phyloP scores from a whole-genome alignment of 2,888 invertebrate species.

The Oxycera nigricornis region DNA sequence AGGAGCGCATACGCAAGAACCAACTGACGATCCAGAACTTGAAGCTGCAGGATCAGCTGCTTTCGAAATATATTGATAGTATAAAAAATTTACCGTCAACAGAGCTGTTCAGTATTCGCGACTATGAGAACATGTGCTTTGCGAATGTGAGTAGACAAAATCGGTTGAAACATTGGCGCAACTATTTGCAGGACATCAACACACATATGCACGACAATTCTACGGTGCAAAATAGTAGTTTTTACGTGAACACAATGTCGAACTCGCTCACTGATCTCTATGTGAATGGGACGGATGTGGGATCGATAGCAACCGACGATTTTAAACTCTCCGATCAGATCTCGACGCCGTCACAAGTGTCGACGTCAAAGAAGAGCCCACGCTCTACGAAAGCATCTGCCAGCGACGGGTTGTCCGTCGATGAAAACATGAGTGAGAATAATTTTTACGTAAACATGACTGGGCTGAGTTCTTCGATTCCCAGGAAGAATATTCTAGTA shows the following conservation, averaged over 20 bases:
- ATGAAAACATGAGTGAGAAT: constrained; percentile 43
- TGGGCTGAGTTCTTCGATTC: constrained; percentile 41
- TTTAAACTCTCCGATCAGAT: constrained; percentile 44
- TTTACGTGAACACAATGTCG: constrained; percentile 48
- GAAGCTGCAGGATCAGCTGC: constrained; percentile 48
- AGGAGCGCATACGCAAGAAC: constrained; percentile 49
- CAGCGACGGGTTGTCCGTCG: constrained; percentile 11
- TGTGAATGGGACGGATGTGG: constrained; percentile 46
- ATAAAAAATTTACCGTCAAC: constrained; percentile 45
- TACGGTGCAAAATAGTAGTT: constrained; percentile 47
- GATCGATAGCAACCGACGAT: constrained; percentile 43
- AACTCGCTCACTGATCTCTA: constrained; percentile 48
- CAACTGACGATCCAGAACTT: constrained; percentile 49
- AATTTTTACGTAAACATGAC: constrained; percentile 45
- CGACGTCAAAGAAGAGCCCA: constrained; percentile 39
- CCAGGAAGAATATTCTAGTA: constrained; percentile 48
- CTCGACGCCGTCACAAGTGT: constrained; percentile 35
- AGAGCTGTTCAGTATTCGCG: constrained; percentile 45
- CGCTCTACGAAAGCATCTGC: constrained; percentile 19
- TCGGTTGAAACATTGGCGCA: constrained; percentile 48
- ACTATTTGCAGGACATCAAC: constrained; percentile 48
- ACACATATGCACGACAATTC: constrained; percentile 48
- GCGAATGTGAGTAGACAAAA: constrained; percentile 45
- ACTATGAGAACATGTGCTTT: constrained; percentile 49
- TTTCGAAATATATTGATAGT: constrained; percentile 48